Conservation (phyloP, 2,113 vertebrate genomes). For the Drymodes brunneopygia region DNA sequence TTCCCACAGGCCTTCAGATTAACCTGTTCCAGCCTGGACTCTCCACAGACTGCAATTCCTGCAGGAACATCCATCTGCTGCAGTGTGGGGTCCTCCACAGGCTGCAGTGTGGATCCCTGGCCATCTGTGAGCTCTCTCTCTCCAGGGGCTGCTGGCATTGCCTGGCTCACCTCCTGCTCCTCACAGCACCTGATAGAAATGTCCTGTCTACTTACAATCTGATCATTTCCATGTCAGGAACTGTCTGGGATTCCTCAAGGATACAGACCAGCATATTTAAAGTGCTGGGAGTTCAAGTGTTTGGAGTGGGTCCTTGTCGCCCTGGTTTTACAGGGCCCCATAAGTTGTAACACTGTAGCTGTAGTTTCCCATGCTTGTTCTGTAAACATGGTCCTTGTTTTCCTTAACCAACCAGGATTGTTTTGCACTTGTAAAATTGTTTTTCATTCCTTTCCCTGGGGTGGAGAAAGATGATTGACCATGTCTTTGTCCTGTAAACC, state of each 20-base stretch:
- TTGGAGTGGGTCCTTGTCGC: fast-evolving
- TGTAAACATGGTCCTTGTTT: too few relatives aligned
- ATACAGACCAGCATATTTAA: neutral
- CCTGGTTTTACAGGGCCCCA: too few relatives aligned
- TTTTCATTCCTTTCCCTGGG: too few relatives aligned
- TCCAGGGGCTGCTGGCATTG: fast-evolving
- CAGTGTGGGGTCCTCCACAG: fast-evolving
- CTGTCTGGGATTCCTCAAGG: neutral
- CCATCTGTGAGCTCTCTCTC: fast-evolving
- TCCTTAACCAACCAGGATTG: too few relatives aligned
- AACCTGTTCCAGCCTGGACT: neutral
- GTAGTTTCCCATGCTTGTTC: too few relatives aligned
- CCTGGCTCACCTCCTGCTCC: neutral
- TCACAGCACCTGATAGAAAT: neutral
- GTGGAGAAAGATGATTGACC: too few relatives aligned
- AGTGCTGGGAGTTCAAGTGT: neutral
- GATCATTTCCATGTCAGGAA: fast-evolving
- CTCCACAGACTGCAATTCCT: neutral
- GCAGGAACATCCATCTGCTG: neutral
- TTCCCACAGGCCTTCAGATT: neutral
- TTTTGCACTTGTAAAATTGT: too few relatives aligned
- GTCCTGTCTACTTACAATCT: neutral
- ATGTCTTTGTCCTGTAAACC: too few relatives aligned
- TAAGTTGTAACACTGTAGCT: too few relatives aligned
- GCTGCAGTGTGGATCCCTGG: neutral